Base-by-base conservation (phyloP, 2,888 invertebrate genomes). In the Synanthedon vespiformis region DNA sequence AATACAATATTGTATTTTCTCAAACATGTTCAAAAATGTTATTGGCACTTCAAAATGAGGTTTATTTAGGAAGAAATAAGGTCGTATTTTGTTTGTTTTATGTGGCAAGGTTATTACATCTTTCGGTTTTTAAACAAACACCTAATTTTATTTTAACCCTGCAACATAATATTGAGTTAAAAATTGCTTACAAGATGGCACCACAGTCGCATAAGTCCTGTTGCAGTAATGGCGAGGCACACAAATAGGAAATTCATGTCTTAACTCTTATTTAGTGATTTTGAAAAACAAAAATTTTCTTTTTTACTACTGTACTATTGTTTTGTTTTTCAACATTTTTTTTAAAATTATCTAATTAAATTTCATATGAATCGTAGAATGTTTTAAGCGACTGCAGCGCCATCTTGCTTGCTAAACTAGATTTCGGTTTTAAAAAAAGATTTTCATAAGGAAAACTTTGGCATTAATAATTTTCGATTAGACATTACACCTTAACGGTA, bases 31-130 rank as follows among this genome's bases (percentile, higher is more conserved):
- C 58, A 52, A 62, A 55, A 59, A 56, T 52, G 54, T 58, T 57
- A 54, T 69, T 69, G 68, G 68, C 70, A 70, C 70, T 60, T 51
- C 56, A 60, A 61, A 58, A 27, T 54, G 48, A 48, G 48, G 48
- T 48, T 48, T 44, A 14, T 10, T 14, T 16, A 48, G 48, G 48
- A 48, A 48, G 48, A 16, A 48, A 18, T 48, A 18, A 16, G 12
- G 18, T 18, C 2, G 11, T 12, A 14, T 16, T 18, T 48, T 10
- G 22, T 18, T 16, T 4, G 8, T 48, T 12, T 16, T 48, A 48
- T 16, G 18, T 18, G 10, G 14, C 44, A 14, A 8, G 44, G 14
- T 44, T 13, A 44, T 13, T 5, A 44, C n/a, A 4, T 22, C 4
- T 22, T 44, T 14, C 44, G 14, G 14, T 14, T 44, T 44, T 14